Percentiles rank a stretch among this genome's conserved stretches.
These are phyloP conservation scores for Sigmodon hispidus DNA, from an alignment of 2,113 vertebrate species.

Conservation along the genomic window DNA sequence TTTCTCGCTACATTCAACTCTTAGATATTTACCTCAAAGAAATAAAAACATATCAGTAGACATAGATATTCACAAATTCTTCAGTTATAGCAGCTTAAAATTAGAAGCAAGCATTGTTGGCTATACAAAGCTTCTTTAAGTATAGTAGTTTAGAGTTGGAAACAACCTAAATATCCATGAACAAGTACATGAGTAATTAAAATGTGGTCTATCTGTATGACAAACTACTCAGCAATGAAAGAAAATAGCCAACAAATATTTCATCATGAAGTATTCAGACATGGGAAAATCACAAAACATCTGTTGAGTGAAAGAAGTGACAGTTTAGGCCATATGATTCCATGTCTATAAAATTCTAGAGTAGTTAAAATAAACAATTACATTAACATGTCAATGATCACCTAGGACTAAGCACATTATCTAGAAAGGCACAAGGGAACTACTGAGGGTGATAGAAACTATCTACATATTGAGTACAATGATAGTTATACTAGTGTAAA, in stretches of 20 bases:
- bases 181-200: neutral
- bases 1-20: no score
- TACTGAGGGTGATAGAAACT: neutral
- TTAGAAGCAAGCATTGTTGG: neutral
- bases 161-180: neutral
- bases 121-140: neutral
- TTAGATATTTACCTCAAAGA: neutral
- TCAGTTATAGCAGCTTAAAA: neutral
- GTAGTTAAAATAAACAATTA: neutral
- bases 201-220: neutral
- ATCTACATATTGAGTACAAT: neutral
- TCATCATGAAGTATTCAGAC: no score
- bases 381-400: neutral
- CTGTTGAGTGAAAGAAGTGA: neutral
- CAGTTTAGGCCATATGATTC: neutral
- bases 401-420: neutral
- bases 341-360: neutral
- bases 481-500: neutral
- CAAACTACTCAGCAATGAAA: neutral
- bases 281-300: neutral
- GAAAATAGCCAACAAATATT: neutral
- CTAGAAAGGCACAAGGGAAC: neutral
- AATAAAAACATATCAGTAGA: conserved; percentile 1
- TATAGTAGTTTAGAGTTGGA: neutral
- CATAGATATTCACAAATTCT: neutral